Evolutionary conservation across 2,113 vertebrate species (phyloP).

Genomic region (Sorex fumeus): DNA sequence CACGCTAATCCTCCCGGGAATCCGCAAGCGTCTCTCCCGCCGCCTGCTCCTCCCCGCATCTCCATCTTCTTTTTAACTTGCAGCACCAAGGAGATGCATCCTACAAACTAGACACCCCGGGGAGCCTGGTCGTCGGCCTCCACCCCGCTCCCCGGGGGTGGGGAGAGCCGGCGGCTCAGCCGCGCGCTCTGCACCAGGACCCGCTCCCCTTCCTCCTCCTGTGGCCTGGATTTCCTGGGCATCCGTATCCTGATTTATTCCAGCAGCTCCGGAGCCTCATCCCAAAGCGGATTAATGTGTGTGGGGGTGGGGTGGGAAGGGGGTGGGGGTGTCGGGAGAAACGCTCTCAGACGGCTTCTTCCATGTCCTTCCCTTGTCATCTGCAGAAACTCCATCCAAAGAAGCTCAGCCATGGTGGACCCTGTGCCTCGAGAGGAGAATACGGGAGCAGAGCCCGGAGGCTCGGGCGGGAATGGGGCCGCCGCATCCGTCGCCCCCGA

Average conservation of each 20-base stretch:
- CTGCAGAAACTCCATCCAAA: slow-evolving; percentile 66
- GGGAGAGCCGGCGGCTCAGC: not conserved
- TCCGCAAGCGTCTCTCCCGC: slow-evolving; percentile 58
- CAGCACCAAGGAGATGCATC: slow-evolving; percentile 9
- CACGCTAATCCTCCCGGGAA: slow-evolving; percentile 78
- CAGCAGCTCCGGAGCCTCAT: slow-evolving; percentile 54
- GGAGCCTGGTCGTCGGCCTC: not conserved
- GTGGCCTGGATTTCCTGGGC: slow-evolving; percentile 16
- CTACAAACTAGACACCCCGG: not conserved
- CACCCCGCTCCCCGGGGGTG: not conserved
- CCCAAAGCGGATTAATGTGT: slow-evolving; percentile 73
- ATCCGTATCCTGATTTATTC: slow-evolving; percentile 64
- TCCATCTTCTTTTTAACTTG: slow-evolving; percentile 52
- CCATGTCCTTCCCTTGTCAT: slow-evolving; percentile 30
- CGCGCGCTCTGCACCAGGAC: not conserved
- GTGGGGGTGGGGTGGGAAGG: not conserved
- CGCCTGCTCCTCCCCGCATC: slow-evolving; percentile 15
- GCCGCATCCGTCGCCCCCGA: slow-evolving; percentile 55
- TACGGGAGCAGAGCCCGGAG: slow-evolving; percentile 52
- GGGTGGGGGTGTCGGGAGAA: not conserved
- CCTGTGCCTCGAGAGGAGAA: slow-evolving; percentile 83
- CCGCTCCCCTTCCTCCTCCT: not conserved
- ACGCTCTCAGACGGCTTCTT: slow-evolving; percentile 41
- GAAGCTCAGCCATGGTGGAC: slow-evolving; percentile 84
- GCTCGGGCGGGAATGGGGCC: slow-evolving; percentile 55